Evolutionary conservation across 2,797 vertebrate species (phyloP), one percentile per base, ranked within the genome.

Genomic region (Muscicapa comitata): DNA sequence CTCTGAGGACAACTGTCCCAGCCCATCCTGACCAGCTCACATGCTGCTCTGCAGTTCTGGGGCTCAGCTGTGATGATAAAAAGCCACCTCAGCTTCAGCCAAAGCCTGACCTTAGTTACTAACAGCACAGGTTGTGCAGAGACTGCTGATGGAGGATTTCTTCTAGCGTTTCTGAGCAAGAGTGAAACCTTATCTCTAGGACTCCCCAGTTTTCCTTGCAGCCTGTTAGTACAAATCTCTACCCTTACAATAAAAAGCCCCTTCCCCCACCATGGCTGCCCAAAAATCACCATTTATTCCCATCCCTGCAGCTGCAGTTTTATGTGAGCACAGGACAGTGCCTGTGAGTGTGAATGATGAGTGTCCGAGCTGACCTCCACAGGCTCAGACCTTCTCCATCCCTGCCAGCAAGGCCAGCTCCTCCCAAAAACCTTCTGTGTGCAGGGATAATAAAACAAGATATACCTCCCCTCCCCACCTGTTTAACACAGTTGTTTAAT

Each of bases 401-500:
- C 82, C 40, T 14, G 8, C 40, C 65, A 91, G 57, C 86, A 68
- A 92, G 68, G 72, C 72, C 62, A 75, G 61, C 47, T 86, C 74
- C 78, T 91, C 86, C 75, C 72, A 74, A 2, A 3, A 57, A 80
- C 65, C 59, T 59, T 11, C 81, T 48, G 25, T 68, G 53, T 85
- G 50, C 58, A 92, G 38, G 58, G 38, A 31, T 72, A 89, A 92
- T 95, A 93, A 96, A 92, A 76, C 73, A 48, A 92, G n/a, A 95
- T 86, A 86, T 83, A 95, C 86, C 61, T 93, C 66, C 7, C 2
- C 75, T 86, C 48, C 58, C 65, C 62, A 80, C 65, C 89, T 86
- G 58, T 90, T 94, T 93, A 96, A 94, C 76, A 45, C 65, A 84
- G 94, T 97, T 95, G 94, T 95, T 97, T 97, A 98, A 98, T 95